Percentiles rank a stretch among this genome's conserved stretches.
Evolutionary conservation across 2,113 vertebrate genomes (phyloP).

Genomic region (Dascyllus trimaculatus): DNA sequence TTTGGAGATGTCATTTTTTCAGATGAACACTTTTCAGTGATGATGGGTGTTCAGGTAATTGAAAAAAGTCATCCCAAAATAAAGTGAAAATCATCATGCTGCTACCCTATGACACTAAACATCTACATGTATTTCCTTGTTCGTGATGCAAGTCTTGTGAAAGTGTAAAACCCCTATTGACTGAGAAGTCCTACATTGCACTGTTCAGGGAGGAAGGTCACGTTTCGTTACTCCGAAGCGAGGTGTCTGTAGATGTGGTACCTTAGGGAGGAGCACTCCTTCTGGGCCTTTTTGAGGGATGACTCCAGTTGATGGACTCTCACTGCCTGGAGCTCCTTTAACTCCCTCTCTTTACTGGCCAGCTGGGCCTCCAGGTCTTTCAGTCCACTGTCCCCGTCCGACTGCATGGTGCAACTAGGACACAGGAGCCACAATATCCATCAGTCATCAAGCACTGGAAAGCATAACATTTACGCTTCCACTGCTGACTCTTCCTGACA

Average conservation of each 20-base stretch:
- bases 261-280: constrained; percentile 60
- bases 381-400: constrained; percentile 4
- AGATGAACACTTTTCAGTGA: no score
- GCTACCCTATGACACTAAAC: no score
- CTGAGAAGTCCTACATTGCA: not conserved
- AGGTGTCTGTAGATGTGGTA: constrained; percentile 29
- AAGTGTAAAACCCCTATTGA: not conserved
- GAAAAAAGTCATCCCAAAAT: no score
- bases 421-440: not conserved
- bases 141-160: not conserved
- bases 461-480: no score
- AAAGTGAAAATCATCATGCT: no score
- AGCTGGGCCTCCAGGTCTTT: constrained; percentile 78
- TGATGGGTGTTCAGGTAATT: no score
- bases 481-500: no score
- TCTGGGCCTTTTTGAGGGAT: constrained; percentile 68
- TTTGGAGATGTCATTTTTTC: no score
- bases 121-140: not conserved
- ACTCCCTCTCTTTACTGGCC: constrained; percentile 84
- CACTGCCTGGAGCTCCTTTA: constrained; percentile 79
- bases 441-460: not conserved
- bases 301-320: constrained; percentile 75
- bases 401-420: constrained; percentile 57
- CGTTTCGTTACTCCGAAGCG: not conserved
- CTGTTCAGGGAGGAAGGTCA: not conserved